Base-by-base conservation (phyloP, 1,140 invertebrate genomes). In the Anastrepha ludens region DNA sequence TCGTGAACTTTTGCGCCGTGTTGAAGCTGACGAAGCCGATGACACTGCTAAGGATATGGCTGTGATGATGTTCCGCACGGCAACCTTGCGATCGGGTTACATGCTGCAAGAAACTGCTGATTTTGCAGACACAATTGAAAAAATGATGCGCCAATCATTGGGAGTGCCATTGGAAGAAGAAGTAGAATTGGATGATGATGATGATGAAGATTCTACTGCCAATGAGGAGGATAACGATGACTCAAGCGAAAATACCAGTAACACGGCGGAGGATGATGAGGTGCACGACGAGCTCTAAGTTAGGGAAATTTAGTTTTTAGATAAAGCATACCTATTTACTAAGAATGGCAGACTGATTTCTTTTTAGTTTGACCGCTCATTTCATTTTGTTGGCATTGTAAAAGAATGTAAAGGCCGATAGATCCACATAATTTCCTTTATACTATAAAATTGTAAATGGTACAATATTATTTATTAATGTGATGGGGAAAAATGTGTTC, bases 31-130 rank as follows among this genome's bases (percentile, higher is more conserved):
- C 91, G 94, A 96, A 65, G 95, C 96, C 39, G 98, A 99, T 94
- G 94, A 95, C 58, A 95, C 94, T 3, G 98, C 98, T 11, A 97
- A 97, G 91, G 96, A 98, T 88, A 98, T 98, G 93, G 98, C 99
- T 4, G 88, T 96, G 64, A 97, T 99, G 94, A 96, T 99, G 95
- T 98, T 98, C 95, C 96, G 97, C 92, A 98, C 97, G 29, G 98
- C 99, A 0, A 99, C 98, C 2, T 94, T 99, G 41, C 94, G 94
- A 60, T 99, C 98, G 6, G 98, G 98, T 0, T 99, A 96, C 91
- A 96, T 97, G 95, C 94, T 99, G 0, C 95, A 95, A 88, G 98
- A 99, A 92, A 98, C 98, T 0, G 94, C 96, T 4, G 95, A 95
- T 47, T 99, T 99, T 94, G 98, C 98, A 1, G 95, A 96, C 7